Conservation (phyloP, 2,113 vertebrate genomes). For the Haplochromis vanheusdeni region DNA sequence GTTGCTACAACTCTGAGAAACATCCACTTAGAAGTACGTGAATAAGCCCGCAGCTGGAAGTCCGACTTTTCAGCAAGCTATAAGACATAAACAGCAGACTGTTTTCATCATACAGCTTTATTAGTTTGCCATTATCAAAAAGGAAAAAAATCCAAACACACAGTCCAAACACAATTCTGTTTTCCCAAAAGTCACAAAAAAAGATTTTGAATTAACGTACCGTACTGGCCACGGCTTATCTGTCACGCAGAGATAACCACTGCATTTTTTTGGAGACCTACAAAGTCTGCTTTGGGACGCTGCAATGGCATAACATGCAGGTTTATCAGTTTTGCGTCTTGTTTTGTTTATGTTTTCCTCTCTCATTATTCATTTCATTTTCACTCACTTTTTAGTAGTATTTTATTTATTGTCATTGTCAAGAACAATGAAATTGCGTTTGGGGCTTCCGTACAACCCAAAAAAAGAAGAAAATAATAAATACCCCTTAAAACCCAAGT, state of each 20-base stretch:
- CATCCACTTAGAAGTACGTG: not conserved
- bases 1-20: not conserved
- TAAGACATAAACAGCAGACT: fast-evolving
- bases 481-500: no score
- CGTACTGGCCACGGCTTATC: not conserved
- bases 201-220: fast-evolving
- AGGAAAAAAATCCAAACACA: not conserved
- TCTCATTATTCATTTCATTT: not conserved
- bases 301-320: not conserved
- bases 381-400: not conserved
- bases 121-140: not conserved
- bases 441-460: no score
- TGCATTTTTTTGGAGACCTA: not conserved
- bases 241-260: not conserved
- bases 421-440: no score
- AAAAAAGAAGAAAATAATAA: no score
- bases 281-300: not conserved
- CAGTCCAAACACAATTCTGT: not conserved
- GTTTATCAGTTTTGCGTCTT: not conserved
- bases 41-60: not conserved
- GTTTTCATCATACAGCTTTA: not conserved
- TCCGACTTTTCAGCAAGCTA: not conserved
- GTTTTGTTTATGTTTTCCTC: not conserved
- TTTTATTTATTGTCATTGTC: no score
- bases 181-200: not conserved